Evolutionary conservation across 2,888 invertebrate species (phyloP), one percentile per base, ranked within the genome.

Genomic region (Eupithecia dodoneata): DNA sequence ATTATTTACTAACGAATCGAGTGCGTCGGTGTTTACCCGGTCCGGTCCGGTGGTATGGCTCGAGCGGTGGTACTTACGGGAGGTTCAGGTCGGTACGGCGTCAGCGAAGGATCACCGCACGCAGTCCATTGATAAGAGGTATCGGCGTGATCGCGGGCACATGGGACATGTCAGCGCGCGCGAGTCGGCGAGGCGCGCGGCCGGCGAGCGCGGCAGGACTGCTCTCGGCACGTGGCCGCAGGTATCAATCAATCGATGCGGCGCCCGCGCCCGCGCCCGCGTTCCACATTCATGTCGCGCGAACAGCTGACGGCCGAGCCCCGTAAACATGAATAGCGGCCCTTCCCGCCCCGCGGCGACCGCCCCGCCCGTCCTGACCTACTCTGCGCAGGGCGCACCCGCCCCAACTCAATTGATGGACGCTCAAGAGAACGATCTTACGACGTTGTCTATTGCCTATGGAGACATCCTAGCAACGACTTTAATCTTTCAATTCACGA

Each of bases 221-320:
- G 91, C 80, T 83, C 59, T 44, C 63, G 71, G 86, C 88, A 87
- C 89, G 88, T 88, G 88, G 87, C 84, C 83, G 85, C 87, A 91
- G 91, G 92, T 93, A 92, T 92, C 93, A 92, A 91, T 93, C 94
- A 94, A 94, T 94, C 93, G 93, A 93, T 93, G 93, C 87, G 90
- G 67, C 86, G 81, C 79, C 70, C 70, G 70, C 69, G 69, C 67
- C 67, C 76, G 91, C 92, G 93, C 92, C 90, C 87, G 92, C 92
- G 92, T 92, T 91, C 87, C 91, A 91, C 94, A 94, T 94, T 94
- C 94, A 94, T 92, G 90, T 87, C 89, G 87, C 86, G 90, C 86
- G 90, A 94, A 94, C 94, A 94, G 94, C 94, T 94, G 94, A 94
- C 94, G 92, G 90, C 89, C 90, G 89, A 89, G 87, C 88, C 89